A percentile compares a stretch with the other conserved stretches of the same genome.
These are phyloP conservation scores for Cryptosula pallasiana DNA, from an alignment of 2,888 invertebrate species.

Conservation along the genomic window DNA sequence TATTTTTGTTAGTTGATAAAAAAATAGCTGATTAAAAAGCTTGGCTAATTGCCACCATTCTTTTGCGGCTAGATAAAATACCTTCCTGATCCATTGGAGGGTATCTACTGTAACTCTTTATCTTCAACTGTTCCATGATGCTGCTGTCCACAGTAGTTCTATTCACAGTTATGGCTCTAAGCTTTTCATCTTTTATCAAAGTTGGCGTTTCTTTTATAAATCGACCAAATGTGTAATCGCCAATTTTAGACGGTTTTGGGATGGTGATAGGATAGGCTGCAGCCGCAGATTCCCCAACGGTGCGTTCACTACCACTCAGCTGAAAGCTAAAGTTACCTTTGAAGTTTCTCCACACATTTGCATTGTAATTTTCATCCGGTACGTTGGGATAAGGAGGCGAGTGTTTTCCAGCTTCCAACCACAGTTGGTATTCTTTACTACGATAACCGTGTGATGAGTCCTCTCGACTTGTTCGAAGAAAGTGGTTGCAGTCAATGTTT, in stretches of 20 bases:
- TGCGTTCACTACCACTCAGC: slow-evolving; percentile 35
- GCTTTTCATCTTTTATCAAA: slow-evolving; percentile 42
- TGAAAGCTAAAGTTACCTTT: slow-evolving; percentile 42
- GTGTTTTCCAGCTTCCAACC: slow-evolving; percentile 51
- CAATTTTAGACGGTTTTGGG: slow-evolving; percentile 47
- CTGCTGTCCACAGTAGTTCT: slow-evolving; percentile 38
- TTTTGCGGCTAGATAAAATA: too few relatives aligned
- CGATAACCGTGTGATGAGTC: slow-evolving; percentile 28
- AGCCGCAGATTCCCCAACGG: slow-evolving; percentile 46
- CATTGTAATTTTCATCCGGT: slow-evolving; percentile 45
- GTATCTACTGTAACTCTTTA: slow-evolving; percentile 43
- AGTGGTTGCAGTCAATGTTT: slow-evolving; percentile 48
- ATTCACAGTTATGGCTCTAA: slow-evolving; percentile 37
- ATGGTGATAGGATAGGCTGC: slow-evolving; percentile 50
- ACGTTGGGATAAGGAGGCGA: slow-evolving; percentile 38
- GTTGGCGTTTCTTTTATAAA: slow-evolving; percentile 42
- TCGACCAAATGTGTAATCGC: slow-evolving; percentile 46
- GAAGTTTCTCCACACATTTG: slow-evolving; percentile 52
- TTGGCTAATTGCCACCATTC: too few relatives aligned
- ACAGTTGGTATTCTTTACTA: slow-evolving; percentile 42
- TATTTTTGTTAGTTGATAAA: too few relatives aligned
- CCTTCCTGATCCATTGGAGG: slow-evolving; percentile 49
- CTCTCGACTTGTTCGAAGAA: slow-evolving; percentile 37
- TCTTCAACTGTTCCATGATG: slow-evolving; percentile 39
- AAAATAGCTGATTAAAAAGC: too few relatives aligned